Evolutionary conservation across 2,888 invertebrate genomes (phyloP), one percentile per base, ranked within the genome.

Genomic region (Blomia tropicalis): DNA sequence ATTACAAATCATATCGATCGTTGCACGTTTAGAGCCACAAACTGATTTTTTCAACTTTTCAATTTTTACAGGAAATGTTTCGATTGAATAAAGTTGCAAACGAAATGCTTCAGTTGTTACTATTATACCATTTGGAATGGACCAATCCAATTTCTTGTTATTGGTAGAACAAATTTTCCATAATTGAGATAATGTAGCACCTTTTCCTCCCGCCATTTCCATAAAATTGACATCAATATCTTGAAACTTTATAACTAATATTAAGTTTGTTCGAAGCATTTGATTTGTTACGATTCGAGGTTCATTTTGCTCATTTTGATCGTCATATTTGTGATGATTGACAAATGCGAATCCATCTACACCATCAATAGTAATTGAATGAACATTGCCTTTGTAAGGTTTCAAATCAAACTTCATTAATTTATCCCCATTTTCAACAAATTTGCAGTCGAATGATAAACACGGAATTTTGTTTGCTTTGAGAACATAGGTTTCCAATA

Each of bases 171-270:
- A n/a, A 25, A 53, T 17, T 17, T 53, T 3, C 29, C 22, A 70
- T 19, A 61, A 43, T 29, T 59, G 30, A 17, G 59, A 3, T 17
- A 63, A 30, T 23, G 63, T 60, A 25, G 41, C 51, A n/a, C 63
- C 63, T 47, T 63, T 63, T n/a, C 63, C 63, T 19, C 63, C 63
- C 14, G 58, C 31, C 22, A 63, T 19, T 68, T 70, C 30, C 1
- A 53, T 25, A 25, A 11, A 4, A 17, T 27, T 4, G 4, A 25
- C 54, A 22, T 17, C 17, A 5, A 22, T 25, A 17, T 22, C 29
- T 4, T 7, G 5, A 4, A 53, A 17, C 7, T 36, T 17, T 17
- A 36, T 17, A 7, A 36, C 36, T 17, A 36, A 36, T n/a, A n/a
- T n/a, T n/a, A n/a, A n/a, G n/a, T n/a, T n/a, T n/a, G n/a, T n/a